Conservation (phyloP, 2,797 vertebrate genomes). For the Sciaenops ocellatus region DNA sequence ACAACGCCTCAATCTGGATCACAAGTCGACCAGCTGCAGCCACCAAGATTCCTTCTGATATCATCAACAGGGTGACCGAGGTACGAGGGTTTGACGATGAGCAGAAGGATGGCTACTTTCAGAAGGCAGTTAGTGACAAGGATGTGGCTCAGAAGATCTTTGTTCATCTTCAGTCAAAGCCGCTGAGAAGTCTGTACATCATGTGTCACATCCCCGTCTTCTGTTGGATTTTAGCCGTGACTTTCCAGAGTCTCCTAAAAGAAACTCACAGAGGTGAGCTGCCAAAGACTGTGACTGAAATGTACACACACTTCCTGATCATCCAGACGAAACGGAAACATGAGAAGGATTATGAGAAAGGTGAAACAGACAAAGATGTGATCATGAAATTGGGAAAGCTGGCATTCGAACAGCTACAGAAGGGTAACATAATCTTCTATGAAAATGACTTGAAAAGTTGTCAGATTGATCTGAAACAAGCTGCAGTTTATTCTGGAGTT, state of each 20-base stretch:
- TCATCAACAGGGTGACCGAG: conserved; percentile 40
- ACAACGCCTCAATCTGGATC: conserved; percentile 41
- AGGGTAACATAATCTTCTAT: conserved; percentile 20
- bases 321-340: conserved; percentile 17
- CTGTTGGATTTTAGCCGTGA: conserved; percentile 29
- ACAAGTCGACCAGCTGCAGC: conserved; percentile 42
- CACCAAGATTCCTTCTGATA: conserved; percentile 1
- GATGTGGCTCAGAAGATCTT: conserved; percentile 13
- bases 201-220: conserved; percentile 52
- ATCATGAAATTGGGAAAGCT: conserved; percentile 52
- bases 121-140: conserved; percentile 11
- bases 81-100: conserved; percentile 42
- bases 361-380: conserved; percentile 1
- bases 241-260: conserved; percentile 15
- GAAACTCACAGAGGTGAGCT: neutral
- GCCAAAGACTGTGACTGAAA: conserved; percentile 41
- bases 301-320: conserved; percentile 54
- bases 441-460: conserved; percentile 3
- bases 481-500: conserved; percentile 39
- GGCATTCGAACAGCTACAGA: conserved; percentile 40
- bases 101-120: conserved; percentile 46
- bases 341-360: conserved; percentile 32
- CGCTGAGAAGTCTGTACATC: conserved; percentile 33
- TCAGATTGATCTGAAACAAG: conserved; percentile 27
- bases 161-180: conserved; percentile 28